Base-by-base conservation (phyloP, 2,888 invertebrate species). In the Caenorhabditis zanzibari region DNA sequence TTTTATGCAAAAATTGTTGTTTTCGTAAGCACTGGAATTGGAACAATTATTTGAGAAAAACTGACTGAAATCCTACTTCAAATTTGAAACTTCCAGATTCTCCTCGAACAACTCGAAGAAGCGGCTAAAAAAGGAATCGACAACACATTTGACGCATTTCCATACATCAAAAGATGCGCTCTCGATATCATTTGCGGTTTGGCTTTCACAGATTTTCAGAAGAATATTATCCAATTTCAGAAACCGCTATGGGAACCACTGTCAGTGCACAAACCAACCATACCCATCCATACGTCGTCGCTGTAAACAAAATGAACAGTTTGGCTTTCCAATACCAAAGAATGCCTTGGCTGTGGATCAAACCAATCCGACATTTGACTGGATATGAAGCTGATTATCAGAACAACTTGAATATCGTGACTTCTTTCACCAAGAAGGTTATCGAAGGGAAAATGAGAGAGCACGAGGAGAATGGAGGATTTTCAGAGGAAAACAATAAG, bases 291-390 rank as follows among this genome's bases (percentile, higher is more conserved):
- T 92, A 92, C 58, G 90, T 89, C 35, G 41, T 83, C 10, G 88
- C 90, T 3, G 90, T 90, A 7, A 64, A 69, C 5, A 64, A 84
- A 24, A 88, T 91, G 81, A 85, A 83, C 16, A 86, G 87, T 52
- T 47, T 90, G 35, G 77, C 86, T 10, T 90, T 86, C 82, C 81
- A 85, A 35, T 85, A 85, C 52, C 81, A 85, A 41, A 47, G 88
- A 58, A 84, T 89, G 74, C 94, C 95, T 0, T 94, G 95, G 93
- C 91, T 94, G 0, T 94, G 94, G 90, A 90, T 93, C 0, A 93
- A 94, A 49, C 91, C 93, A 4, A 90, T 95, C 52, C 95, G 95
- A 91, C 94, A 94, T 85, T 92, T 95, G 6, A 93, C 95, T 0
- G 92, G 92, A 14, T 93, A 94, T 73, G 87, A 86, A 22, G 49